Evolutionary conservation across 1,140 invertebrate species (phyloP).

Genomic region (Drosophila leontia): DNA sequence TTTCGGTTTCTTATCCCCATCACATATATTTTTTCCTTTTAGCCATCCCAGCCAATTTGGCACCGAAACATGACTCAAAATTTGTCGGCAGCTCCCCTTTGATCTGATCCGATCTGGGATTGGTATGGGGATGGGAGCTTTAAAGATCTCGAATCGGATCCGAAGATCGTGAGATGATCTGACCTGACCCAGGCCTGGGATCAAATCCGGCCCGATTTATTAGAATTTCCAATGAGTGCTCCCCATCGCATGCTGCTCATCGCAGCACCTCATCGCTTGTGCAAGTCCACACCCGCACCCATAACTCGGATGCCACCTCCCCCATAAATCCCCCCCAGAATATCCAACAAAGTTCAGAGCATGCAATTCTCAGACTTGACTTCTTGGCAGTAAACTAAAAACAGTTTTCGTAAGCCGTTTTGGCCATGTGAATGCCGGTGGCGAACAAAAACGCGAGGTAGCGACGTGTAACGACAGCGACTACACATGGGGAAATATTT

Average conservation of each 20-base stretch:
- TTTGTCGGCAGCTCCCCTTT: constrained; percentile 42
- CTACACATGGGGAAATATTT: constrained; percentile 18
- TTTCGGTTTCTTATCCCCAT: constrained; percentile 16
- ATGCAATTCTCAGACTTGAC: constrained; percentile 66
- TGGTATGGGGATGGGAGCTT: not conserved
- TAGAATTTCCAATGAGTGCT: constrained; percentile 49
- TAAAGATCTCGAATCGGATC: not conserved
- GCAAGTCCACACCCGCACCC: constrained; percentile 38
- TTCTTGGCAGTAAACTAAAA: constrained; percentile 39
- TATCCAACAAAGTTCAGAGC: constrained; percentile 68
- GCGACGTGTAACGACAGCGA: constrained; percentile 42
- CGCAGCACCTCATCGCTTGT: constrained; percentile 29
- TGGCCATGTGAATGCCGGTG: constrained; percentile 56
- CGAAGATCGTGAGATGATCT: constrained; percentile 34
- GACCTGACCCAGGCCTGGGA: constrained; percentile 43
- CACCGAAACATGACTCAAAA: constrained; percentile 55
- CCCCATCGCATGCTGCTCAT: constrained; percentile 34
- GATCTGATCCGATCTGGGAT: constrained; percentile 20
- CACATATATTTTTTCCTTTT: not conserved
- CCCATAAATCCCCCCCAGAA: constrained; percentile 3
- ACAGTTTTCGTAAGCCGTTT: constrained; percentile 53
- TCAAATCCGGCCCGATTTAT: constrained; percentile 12
- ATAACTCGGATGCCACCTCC: not conserved
- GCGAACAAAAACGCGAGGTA: constrained; percentile 29
- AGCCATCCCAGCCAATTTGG: constrained; percentile 52